Evolutionary conservation across 2,113 vertebrate genomes (phyloP), one percentile per base, ranked within the genome.

Genomic region (Hipposideros armiger): DNA sequence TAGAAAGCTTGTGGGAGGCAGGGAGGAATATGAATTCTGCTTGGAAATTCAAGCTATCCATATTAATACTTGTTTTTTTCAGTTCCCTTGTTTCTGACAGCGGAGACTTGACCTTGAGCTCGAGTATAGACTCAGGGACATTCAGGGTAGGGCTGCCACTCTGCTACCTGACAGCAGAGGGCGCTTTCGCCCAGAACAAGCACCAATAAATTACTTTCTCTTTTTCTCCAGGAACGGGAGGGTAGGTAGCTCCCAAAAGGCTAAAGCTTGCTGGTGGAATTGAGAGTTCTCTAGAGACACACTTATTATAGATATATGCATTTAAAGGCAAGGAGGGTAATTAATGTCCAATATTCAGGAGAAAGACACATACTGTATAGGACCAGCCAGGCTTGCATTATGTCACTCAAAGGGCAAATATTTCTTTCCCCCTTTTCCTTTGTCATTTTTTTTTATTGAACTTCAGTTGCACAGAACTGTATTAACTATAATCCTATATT

Each of bases 161-260:
- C 89, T 28, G 24, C 36, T 9, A 4, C 4, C 5, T 83, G 67
- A 95, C 28, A 86, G 94, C 83, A 97, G 87, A 86, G 96, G 83
- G 91, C 47, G 24, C 72, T 91, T 95, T 86, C 0, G 50, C 36
- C 86, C 74, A 86, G 62, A 70, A 54, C 24, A 47, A 24, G 9
- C 32, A 8, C 4, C 13, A 86, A 81, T 7, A 42, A 77, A 77
- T 84, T 66, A 54, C 3, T 89, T 70, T 26, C 58, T 67, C 50
- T 24, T 66, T 76, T 87, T 82, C 26, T 87, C 69, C 50, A 58
- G 64, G 54, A 80, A 52, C 11, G 10, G 62, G 47, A 60, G 19
- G 3, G 30, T 76, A 88, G 3, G 30, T 76, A 88, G 77, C 28
- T 97, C 45, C 66, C 89, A 90, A 96, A 92, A 92, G 89, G n/a